phyloP scores from a whole-genome alignment of 2,888 invertebrate species.

The Nycteola revayana region DNA sequence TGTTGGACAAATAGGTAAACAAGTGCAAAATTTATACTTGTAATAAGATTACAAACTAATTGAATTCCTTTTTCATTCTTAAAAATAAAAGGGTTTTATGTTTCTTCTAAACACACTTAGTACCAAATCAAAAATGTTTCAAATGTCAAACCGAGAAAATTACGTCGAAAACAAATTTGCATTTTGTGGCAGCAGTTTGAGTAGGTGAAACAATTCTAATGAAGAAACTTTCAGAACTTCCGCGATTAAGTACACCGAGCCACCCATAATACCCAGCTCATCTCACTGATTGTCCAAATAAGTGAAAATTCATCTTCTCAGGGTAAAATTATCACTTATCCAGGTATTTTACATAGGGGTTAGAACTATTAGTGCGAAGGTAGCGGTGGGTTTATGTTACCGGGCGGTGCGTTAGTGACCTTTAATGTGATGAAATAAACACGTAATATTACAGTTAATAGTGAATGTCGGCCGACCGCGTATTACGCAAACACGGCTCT shows the following conservation, averaged over 20 bases:
- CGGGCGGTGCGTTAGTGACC: slow-evolving; percentile 17
- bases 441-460: slow-evolving; percentile 52
- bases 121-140: too few species aligned
- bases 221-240: slow-evolving; percentile 46
- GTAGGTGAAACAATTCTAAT: slow-evolving; percentile 51
- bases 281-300: slow-evolving; percentile 22
- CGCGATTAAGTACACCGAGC: slow-evolving; percentile 43
- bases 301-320: slow-evolving; percentile 7
- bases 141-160: too few species aligned
- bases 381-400: slow-evolving; percentile 9
- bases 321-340: too few species aligned
- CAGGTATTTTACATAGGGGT: too few species aligned
- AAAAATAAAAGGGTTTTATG: too few species aligned
- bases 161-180: slow-evolving; percentile 29
- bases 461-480: slow-evolving; percentile 51
- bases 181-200: slow-evolving; percentile 32
- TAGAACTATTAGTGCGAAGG: too few species aligned
- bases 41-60: too few species aligned
- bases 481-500: slow-evolving; percentile 60
- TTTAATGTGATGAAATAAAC: slow-evolving; percentile 40
- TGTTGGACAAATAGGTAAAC: too few species aligned
- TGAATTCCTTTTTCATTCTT: too few species aligned
- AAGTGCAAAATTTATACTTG: too few species aligned
- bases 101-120: too few species aligned
- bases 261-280: slow-evolving; percentile 33